Conservation (phyloP, 2,797 vertebrate species). For the Scomberomorus guttatus region DNA sequence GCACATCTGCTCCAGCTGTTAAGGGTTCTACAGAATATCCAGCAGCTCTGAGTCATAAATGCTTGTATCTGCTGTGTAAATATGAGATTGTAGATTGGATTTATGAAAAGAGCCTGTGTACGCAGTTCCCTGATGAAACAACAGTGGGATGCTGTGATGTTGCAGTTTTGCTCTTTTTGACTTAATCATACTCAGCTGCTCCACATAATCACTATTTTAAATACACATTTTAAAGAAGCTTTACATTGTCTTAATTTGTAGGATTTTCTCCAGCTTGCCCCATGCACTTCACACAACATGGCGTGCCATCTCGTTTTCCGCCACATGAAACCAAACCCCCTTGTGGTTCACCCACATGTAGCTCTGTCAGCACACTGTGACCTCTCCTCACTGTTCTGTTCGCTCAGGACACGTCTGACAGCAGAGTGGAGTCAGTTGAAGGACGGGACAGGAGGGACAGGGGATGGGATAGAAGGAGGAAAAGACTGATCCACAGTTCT, state of each 20-base stretch:
- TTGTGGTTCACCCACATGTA: conserved; percentile 9
- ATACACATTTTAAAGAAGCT: not conserved
- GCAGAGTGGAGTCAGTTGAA: not conserved
- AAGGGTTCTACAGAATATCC: not conserved
- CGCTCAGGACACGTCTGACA: conserved; percentile 29
- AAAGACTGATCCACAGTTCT: not conserved
- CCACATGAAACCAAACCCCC: conserved; percentile 32
- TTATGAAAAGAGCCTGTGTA: conserved; percentile 7
- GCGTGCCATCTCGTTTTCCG: not conserved
- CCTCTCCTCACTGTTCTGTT: conserved; percentile 17
- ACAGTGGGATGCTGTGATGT: conserved; percentile 33
- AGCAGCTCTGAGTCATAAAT: not conserved
- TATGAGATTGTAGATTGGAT: conserved; percentile 1
- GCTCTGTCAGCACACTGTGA: conserved; percentile 45
- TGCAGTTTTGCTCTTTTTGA: conserved; percentile 3
- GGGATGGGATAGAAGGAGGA: not conserved
- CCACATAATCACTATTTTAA: conserved; percentile 1
- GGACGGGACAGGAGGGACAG: not conserved
- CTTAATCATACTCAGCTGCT: not conserved
- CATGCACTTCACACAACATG: not conserved
- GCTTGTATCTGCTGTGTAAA: conserved; percentile 15
- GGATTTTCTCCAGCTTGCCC: not conserved
- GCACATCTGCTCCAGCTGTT: conserved; percentile 48
- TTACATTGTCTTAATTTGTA: not conserved
- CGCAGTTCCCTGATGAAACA: conserved; percentile 21